Evolutionary conservation across 2,113 vertebrate genomes (phyloP), one percentile per base, ranked within the genome.

Genomic region (Siniperca knerii): DNA sequence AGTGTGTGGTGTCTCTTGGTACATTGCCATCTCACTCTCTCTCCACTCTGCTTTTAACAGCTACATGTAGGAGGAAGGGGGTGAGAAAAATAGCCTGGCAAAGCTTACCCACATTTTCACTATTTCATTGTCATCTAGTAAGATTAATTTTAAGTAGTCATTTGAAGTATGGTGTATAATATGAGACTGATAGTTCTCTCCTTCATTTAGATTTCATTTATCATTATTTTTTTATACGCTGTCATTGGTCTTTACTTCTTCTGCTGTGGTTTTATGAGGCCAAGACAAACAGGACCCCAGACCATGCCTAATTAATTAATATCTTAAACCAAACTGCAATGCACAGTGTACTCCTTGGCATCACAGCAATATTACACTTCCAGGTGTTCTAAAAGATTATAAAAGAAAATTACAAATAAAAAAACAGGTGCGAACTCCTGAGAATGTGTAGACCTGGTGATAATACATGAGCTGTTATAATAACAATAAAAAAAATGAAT

Each of bases 391-490:
- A 3, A 20, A 55, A 77, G 25, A 75, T 35, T 61, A 23, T 12
- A 23, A 62, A 48, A 66, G 18, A 70, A 73, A 46, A 66, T 52
- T 54, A 50, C 13, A 64, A 83, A 74, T 50, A 70, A 60, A 8
- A 46, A 77, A 76, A 74, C 37, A 76, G 2, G 18, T 81, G 66
- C 69, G 77, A 52, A 84, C 55, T 20, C 55, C 11, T 40, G 16
- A 75, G 75, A n/a, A 75, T 0, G 12, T 23, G 7, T 11, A 35
- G 25, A 70, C 54, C 52, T 35, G 13, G 46, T 67, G n/a, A 78
- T 78, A 81, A 84, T 33, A 20, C 0, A 55, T 71, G 64, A 89
- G 60, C 69, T 58, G 65, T 55, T 74, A 61, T 50, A 75, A 75
- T 33, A 79, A 78, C 62, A 84, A 66, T 62, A 76, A 78, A 11